Evolutionary conservation across 2,113 vertebrate genomes (phyloP).

Genomic region (Myiozetetes cayanensis): DNA sequence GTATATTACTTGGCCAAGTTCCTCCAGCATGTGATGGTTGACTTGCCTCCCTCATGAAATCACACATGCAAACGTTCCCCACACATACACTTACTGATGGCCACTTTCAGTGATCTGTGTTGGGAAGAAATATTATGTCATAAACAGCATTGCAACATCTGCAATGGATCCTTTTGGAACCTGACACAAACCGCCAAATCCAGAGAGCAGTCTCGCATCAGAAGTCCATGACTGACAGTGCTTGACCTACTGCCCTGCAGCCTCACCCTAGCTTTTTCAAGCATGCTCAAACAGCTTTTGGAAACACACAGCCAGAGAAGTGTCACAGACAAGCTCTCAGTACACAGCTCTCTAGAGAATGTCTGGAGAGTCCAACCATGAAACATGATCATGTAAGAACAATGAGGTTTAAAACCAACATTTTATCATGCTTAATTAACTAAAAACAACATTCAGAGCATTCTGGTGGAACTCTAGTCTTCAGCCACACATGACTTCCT

Average conservation of each 20-base stretch:
- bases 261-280: not conserved
- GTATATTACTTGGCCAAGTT: conserved; percentile 72
- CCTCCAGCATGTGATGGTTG: conserved; percentile 71
- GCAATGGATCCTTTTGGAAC: conserved; percentile 43
- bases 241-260: conserved; percentile 23
- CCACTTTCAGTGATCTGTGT: conserved; percentile 65
- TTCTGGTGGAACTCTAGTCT: not conserved
- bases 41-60: conserved; percentile 77
- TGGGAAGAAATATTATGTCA: conserved; percentile 69
- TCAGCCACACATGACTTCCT: not conserved
- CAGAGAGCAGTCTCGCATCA: conserved; percentile 29
- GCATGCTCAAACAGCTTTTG: not conserved
- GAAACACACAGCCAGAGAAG: conserved; percentile 15
- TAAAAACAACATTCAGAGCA: not conserved
- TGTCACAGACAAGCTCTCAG: conserved; percentile 42
- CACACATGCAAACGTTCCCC: conserved; percentile 51
- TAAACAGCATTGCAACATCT: conserved; percentile 69
- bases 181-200: not conserved
- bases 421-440: conserved; percentile 26
- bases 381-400: conserved; percentile 14
- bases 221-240: not conserved
- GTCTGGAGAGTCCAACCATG: not conserved
- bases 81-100: conserved; percentile 42
- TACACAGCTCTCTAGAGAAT: conserved; percentile 52
- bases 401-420: not conserved